These are phyloP conservation scores for Plotosus lineatus DNA, from an alignment of 2,113 vertebrate species.

Conservation along the genomic window DNA sequence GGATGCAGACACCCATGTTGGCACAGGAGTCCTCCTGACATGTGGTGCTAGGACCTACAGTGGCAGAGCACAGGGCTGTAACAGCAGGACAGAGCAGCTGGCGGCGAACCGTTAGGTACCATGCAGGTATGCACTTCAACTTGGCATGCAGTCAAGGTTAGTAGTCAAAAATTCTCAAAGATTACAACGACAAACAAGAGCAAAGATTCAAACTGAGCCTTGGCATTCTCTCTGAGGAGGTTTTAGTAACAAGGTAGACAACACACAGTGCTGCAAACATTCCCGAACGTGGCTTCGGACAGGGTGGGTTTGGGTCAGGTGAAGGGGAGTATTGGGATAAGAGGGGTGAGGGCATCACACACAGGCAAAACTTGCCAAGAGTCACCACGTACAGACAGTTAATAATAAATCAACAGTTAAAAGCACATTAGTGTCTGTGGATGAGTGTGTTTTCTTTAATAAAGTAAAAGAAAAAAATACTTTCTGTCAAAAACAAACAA, in stretches of 20 bases:
- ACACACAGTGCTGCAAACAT: constrained; percentile 42
- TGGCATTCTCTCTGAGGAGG: constrained; percentile 53
- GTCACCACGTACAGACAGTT: constrained; percentile 45
- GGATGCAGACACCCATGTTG: constrained; percentile 95
- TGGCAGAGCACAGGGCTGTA: constrained; percentile 51
- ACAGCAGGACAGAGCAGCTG: constrained; percentile 29
- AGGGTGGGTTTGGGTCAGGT: not conserved
- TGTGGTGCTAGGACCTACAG: constrained; percentile 89
- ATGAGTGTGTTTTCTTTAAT: not conserved
- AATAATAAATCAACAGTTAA: constrained; percentile 45
- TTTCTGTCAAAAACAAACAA: not conserved
- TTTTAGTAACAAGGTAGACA: constrained; percentile 52
- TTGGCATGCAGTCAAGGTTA: constrained; percentile 55
- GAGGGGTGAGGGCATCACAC: constrained; percentile 3
- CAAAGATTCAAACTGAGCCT: constrained; percentile 23
- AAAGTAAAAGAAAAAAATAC: not conserved
- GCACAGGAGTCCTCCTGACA: constrained; percentile 96
- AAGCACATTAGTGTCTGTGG: constrained; percentile 46
- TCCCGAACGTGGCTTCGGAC: constrained; percentile 45
- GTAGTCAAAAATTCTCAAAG: constrained; percentile 44
- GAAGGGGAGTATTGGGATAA: not conserved
- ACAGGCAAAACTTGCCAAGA: constrained; percentile 43
- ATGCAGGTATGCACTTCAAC: constrained; percentile 56
- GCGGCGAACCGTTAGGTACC: constrained; percentile 37
- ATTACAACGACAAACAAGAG: constrained; percentile 39